Percentiles rank a stretch among this genome's conserved stretches.
phyloP scores from a whole-genome alignment of 2,113 vertebrate genomes.

The Phrynocephalus versicolor region DNA sequence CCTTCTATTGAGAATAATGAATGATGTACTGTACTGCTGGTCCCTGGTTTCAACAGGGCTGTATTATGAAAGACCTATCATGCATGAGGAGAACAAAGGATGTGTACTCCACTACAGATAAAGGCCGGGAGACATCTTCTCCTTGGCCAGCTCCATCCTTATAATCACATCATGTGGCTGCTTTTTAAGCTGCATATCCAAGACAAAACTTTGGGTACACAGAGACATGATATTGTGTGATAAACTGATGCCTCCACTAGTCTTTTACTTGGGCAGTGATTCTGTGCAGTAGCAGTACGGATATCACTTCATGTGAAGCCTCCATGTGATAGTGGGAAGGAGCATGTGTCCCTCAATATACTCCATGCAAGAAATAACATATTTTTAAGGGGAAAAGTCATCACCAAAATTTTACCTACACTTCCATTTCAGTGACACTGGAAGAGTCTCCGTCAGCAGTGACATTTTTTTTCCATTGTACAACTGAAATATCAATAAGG shows the following conservation, averaged over 20 bases:
- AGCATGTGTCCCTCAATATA: background rate
- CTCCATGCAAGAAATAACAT: too few relatives aligned
- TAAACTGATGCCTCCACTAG: background rate
- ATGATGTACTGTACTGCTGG: background rate
- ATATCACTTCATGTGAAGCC: too few relatives aligned
- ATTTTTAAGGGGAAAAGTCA: too few relatives aligned
- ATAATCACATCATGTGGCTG: background rate
- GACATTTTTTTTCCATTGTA: too few relatives aligned
- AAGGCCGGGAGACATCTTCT: background rate
- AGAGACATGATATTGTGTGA: background rate
- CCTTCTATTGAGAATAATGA: background rate
- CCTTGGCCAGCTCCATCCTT: background rate
- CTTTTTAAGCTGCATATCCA: background rate
- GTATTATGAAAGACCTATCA: background rate
- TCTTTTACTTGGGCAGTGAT: too few relatives aligned
- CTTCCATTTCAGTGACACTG: too few relatives aligned
- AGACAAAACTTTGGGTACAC: background rate
- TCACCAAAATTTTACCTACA: too few relatives aligned
- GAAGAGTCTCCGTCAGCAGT: too few relatives aligned
- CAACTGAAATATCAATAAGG: too few relatives aligned
- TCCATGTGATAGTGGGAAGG: background rate
- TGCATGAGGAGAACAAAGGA: background rate
- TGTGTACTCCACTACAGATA: background rate
- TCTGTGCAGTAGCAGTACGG: too few relatives aligned
- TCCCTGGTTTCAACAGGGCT: fast-evolving